phyloP scores from a whole-genome alignment of 2,888 invertebrate genomes.

The Gonocerus acuteangulatus region DNA sequence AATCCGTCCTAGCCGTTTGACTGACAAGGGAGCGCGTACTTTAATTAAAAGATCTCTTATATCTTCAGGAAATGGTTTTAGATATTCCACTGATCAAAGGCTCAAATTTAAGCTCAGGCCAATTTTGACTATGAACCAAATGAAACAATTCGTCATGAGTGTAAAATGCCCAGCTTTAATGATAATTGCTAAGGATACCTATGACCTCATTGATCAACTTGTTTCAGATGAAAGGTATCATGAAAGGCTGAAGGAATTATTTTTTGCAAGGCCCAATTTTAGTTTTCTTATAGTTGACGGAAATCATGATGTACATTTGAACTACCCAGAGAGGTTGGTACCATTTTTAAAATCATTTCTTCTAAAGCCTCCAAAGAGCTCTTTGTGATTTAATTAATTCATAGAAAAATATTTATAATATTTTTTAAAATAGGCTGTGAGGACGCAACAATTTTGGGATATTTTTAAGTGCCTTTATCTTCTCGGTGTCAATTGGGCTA shows the following conservation, averaged over 20 bases:
- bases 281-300: constrained; percentile 35
- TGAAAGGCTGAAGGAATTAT: constrained; percentile 18
- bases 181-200: constrained; percentile 36
- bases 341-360: constrained; percentile 24
- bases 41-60: constrained; percentile 37
- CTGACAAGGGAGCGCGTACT: constrained; percentile 36
- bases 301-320: constrained; percentile 39
- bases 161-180: constrained; percentile 35
- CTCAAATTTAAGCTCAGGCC: constrained; percentile 37
- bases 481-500: too few relatives aligned
- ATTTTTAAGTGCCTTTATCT: too few relatives aligned
- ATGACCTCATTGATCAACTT: constrained; percentile 11
- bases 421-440: too few relatives aligned
- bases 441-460: too few relatives aligned
- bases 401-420: too few relatives aligned
- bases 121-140: constrained; percentile 35
- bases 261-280: constrained; percentile 28
- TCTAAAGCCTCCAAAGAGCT: not conserved
- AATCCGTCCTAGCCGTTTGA: constrained; percentile 35
- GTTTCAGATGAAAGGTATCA: constrained; percentile 9
- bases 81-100: constrained; percentile 41
- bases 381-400: too few relatives aligned
- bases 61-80: constrained; percentile 35
- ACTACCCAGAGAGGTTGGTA: constrained; percentile 37
- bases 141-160: constrained; percentile 32